Conservation (phyloP, 1,140 invertebrate genomes). For the Ridgeia piscesae region DNA sequence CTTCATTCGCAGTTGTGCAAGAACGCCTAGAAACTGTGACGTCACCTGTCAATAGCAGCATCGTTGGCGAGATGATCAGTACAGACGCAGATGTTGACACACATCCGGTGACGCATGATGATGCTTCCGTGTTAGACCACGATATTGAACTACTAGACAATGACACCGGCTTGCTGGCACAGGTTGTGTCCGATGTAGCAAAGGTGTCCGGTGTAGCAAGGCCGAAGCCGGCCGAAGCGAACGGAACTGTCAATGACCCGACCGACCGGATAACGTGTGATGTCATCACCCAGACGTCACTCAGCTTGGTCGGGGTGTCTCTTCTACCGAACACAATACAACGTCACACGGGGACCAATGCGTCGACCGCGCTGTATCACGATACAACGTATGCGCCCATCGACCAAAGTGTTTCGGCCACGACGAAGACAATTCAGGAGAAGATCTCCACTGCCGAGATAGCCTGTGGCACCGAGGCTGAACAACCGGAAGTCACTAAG, state of each 20-base stretch:
- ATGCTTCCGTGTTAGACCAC: not conserved
- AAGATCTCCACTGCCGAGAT: not conserved
- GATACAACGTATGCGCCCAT: not conserved
- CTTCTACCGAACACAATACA: not conserved
- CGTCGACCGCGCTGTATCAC: not conserved
- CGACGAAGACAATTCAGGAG: not conserved
- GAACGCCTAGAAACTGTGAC: not conserved
- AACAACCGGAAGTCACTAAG: not conserved
- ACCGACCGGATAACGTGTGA: not conserved
- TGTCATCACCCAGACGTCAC: not conserved
- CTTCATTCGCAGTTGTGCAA: not conserved
- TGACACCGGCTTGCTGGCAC: not conserved
- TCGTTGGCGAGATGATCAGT: not conserved
- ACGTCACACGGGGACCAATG: not conserved
- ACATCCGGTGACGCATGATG: not conserved
- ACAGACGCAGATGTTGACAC: not conserved
- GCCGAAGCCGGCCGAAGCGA: no score
- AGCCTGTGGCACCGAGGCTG: not conserved
- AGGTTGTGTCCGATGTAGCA: not conserved
- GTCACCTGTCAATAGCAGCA: not conserved
- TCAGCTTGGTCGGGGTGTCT: not conserved
- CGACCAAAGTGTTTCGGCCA: not conserved
- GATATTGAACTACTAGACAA: not conserved
- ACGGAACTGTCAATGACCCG: not conserved
- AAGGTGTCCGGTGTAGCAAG: not conserved